Conservation (phyloP, 2,888 invertebrate genomes). For the Sisyra terminalis region DNA sequence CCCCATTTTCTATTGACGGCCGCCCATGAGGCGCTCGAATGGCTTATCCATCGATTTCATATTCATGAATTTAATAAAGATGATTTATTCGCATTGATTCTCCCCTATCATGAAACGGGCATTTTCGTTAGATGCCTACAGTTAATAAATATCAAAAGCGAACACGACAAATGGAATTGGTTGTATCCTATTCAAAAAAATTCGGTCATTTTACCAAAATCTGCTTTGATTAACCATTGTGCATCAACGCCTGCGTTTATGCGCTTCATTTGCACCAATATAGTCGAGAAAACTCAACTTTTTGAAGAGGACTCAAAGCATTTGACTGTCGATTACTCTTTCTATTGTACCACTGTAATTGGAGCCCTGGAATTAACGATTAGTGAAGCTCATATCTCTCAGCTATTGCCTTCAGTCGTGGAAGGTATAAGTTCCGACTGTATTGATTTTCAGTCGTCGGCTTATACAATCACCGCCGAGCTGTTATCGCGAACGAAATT, state of each 20-base stretch:
- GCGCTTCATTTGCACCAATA: conserved; percentile 41
- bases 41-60: conserved; percentile 80
- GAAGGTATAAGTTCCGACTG: conserved; percentile 50
- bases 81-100: conserved; percentile 57
- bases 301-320: conserved; percentile 38
- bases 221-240: conserved; percentile 55
- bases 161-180: conserved; percentile 59
- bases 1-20: conserved; percentile 78
- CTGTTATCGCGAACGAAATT: conserved; percentile 47
- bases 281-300: conserved; percentile 37
- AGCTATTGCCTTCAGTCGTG: conserved; percentile 52
- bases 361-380: conserved; percentile 47
- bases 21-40: conserved; percentile 85
- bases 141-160: conserved; percentile 45
- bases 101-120: conserved; percentile 89
- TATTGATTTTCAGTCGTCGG: conserved; percentile 53
- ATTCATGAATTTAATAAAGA: conserved; percentile 80
- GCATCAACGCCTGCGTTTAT: conserved; percentile 43
- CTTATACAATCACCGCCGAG: conserved; percentile 57
- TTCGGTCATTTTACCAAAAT: conserved; percentile 56
- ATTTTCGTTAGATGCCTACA: conserved; percentile 74
- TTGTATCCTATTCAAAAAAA: conserved; percentile 53
- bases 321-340: conserved; percentile 57
- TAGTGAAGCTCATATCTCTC: conserved; percentile 46
- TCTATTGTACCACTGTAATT: conserved; percentile 60